These are phyloP conservation scores for Nymphalis polychloros DNA, from an alignment of 2,888 invertebrate species.

Conservation along the genomic window DNA sequence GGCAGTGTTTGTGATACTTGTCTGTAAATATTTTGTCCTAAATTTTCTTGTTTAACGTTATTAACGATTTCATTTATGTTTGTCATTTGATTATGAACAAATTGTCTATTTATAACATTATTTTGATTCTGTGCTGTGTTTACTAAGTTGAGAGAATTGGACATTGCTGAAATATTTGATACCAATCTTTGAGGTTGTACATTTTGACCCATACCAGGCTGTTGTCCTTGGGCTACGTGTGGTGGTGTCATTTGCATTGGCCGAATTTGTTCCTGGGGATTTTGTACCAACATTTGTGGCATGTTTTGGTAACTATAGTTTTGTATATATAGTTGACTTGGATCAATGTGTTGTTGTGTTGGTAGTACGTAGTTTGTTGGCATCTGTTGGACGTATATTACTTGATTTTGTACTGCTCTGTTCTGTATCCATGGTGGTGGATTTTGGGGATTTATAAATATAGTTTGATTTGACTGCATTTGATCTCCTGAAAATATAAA, in stretches of 20 bases:
- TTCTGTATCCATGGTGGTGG: slow-evolving; percentile 74
- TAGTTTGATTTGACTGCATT: slow-evolving; percentile 63
- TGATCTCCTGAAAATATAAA: slow-evolving; percentile 62
- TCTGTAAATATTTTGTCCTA: slow-evolving; percentile 26
- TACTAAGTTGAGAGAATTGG: slow-evolving; percentile 35
- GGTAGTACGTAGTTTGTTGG: slow-evolving; percentile 60
- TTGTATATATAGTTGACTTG: slow-evolving; percentile 64
- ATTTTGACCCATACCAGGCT: slow-evolving; percentile 34
- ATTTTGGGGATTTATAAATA: slow-evolving; percentile 69
- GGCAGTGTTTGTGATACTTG: slow-evolving; percentile 28
- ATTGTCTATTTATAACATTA: slow-evolving; percentile 31
- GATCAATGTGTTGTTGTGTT: slow-evolving; percentile 62
- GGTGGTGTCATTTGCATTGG: slow-evolving; percentile 39
- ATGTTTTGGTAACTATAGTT: slow-evolving; percentile 62
- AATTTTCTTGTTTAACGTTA: slow-evolving; percentile 31
- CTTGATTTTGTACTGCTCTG: slow-evolving; percentile 59
- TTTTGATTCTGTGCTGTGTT: slow-evolving; percentile 37
- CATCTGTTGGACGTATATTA: slow-evolving; percentile 69
- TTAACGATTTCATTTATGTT: slow-evolving; percentile 38
- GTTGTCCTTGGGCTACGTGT: slow-evolving; percentile 40
- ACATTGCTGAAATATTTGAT: slow-evolving; percentile 36
- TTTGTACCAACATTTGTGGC: slow-evolving; percentile 56
- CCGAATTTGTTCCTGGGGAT: slow-evolving; percentile 43
- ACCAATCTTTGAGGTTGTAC: slow-evolving; percentile 37
- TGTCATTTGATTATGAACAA: slow-evolving; percentile 30